Evolutionary conservation across 2,797 vertebrate genomes (phyloP).

Genomic region (Lateolabrax maculatus): DNA sequence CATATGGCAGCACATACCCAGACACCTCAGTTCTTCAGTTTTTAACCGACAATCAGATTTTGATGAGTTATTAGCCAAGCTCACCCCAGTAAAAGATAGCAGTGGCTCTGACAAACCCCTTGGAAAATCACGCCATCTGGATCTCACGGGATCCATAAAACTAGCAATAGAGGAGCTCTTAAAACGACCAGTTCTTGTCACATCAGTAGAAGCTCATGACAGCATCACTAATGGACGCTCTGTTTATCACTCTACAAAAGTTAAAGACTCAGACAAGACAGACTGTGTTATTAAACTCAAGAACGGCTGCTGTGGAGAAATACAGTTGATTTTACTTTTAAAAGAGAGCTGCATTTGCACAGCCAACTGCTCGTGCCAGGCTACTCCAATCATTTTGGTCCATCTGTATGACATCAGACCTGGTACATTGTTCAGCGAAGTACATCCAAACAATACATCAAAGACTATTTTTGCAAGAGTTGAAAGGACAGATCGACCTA

Average conservation of each 20-base stretch:
- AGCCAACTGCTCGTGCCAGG: constrained; percentile 16
- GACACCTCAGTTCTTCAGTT: neutral
- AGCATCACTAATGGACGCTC: constrained; percentile 9
- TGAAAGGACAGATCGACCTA: neutral
- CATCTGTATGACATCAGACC: constrained; percentile 21
- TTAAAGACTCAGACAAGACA: neutral
- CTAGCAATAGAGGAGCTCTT: constrained; percentile 23
- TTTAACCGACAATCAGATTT: constrained; percentile 8
- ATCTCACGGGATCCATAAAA: constrained; percentile 5
- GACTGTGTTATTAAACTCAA: constrained; percentile 22
- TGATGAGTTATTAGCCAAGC: neutral
- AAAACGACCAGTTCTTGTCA: neutral
- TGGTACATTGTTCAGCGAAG: neutral
- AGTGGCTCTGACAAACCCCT: neutral
- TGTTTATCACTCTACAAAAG: constrained; percentile 26
- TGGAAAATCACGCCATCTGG: neutral
- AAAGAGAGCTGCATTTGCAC: constrained; percentile 30
- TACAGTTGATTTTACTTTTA: constrained; percentile 19
- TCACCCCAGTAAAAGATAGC: neutral
- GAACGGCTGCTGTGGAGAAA: constrained; percentile 39
- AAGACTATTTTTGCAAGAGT: constrained; percentile 5
- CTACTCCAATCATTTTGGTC: constrained; percentile 20
- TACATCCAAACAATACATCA: neutral
- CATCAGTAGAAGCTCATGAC: constrained; percentile 13
- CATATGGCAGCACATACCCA: neutral